Conservation (phyloP, 2,113 vertebrate species). For the Penelope pileata region DNA sequence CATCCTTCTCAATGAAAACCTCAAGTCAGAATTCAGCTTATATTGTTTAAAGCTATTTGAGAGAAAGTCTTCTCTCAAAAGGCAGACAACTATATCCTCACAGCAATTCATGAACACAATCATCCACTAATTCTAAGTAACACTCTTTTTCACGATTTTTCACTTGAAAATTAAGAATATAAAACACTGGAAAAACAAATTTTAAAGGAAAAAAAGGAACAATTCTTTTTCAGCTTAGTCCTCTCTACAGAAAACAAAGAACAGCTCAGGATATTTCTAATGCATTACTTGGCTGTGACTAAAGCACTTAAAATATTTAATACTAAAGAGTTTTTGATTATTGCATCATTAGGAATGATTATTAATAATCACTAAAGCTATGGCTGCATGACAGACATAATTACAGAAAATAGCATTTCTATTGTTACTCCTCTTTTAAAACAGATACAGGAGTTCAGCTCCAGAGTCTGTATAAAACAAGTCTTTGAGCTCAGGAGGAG, state of each 20-base stretch:
- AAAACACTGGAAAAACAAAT: background rate
- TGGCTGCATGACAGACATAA: background rate
- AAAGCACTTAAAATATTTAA: background rate
- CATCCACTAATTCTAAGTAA: conserved; percentile 20
- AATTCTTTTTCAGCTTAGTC: background rate
- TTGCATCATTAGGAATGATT: background rate
- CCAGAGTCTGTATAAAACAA: background rate
- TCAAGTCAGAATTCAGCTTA: background rate
- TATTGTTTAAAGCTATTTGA: background rate
- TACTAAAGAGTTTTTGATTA: background rate
- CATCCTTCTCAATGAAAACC: background rate
- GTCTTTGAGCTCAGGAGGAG: background rate
- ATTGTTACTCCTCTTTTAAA: background rate
- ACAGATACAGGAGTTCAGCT: background rate
- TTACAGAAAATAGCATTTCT: background rate
- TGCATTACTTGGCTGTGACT: background rate
- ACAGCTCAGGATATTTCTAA: background rate
- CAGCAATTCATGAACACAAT: conserved; percentile 17
- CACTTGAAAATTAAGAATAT: background rate
- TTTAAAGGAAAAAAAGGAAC: background rate
- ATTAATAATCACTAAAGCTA: background rate
- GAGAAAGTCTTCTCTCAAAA: background rate
- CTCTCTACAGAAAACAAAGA: background rate
- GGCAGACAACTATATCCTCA: background rate
- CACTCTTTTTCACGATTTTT: background rate